A percentile compares a stretch with the other conserved stretches of the same genome.
These are phyloP conservation scores for Atethmia centrago DNA, from an alignment of 2,888 invertebrate genomes.

Conservation along the genomic window DNA sequence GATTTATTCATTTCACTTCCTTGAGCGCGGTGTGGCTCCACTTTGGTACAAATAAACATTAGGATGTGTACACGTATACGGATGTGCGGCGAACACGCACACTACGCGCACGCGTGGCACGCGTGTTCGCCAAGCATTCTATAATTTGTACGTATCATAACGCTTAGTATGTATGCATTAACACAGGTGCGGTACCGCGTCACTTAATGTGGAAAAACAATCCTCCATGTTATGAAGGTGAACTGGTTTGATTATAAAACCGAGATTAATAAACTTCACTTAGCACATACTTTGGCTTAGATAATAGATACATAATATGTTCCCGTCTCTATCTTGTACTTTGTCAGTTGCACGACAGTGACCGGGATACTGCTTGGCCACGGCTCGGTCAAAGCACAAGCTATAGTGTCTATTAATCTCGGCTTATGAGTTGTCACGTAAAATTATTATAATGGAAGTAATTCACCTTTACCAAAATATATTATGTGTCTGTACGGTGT, in stretches of 20 bases:
- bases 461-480: conserved; percentile 11
- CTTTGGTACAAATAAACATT: conserved; percentile 7
- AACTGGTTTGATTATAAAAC: background rate
- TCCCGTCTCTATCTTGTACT: too few species aligned
- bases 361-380: background rate
- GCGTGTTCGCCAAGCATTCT: background rate
- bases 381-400: background rate
- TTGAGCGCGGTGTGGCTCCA: conserved; percentile 4
- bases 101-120: background rate
- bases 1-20: conserved; percentile 38
- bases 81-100: background rate
- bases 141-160: conserved; percentile 18
- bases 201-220: background rate
- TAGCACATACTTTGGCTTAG: background rate
- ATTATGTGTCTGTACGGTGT: conserved; percentile 1
- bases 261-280: conserved; percentile 20
- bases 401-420: conserved; percentile 15
- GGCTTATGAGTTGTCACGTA: background rate
- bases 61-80: conserved; percentile 12
- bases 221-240: background rate
- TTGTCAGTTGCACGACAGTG: too few species aligned
- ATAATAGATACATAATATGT: background rate
- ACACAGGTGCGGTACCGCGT: background rate
- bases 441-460: conserved; percentile 6
- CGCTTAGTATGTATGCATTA: background rate